Base-by-base conservation (phyloP, 2,888 invertebrate genomes). In the Eristalis intricaria region DNA sequence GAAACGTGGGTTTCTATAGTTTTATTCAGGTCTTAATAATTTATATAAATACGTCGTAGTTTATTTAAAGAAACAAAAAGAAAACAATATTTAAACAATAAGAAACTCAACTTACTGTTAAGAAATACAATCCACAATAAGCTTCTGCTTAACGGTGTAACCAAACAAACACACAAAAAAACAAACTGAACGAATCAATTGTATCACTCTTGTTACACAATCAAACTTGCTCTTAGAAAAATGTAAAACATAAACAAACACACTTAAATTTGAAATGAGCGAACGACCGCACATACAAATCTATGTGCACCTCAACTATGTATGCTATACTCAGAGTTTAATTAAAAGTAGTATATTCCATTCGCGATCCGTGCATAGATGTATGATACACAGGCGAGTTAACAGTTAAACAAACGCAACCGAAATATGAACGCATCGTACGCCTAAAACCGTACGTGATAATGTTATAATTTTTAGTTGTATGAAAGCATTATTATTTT, bases 1-100 rank as follows among this genome's bases (percentile, higher is more conserved):
- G 93, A 96, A 98, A 91, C 95, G 98, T 90, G 98, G 98, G 75
- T 95, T 98, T 88, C 98, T 98, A 93, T 97, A 95, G 91, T 88
- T 81, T 58, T 50, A 64, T 38, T 63, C 65, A 60, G 43, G 70
- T 38, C 83, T 74, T 32, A 70, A 79, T 82, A 69, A 58, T 40
- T 66, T 83, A 79, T 60, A 60, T 60, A 60, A 10, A 22, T 60
- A 60, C 63, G 60, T 29, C 60, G 35, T 81, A 85, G 81, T 60
- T 43, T 81, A 75, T 77, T 69, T 82, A 56, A 66, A 82, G 19
- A 50, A 50, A 50, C 7, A 73, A 40, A 56, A 61, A 58, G 70
- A 60, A 11, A 71, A 26, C 2, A 26, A 26, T 75, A 82, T 50
- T 81, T 76, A 76, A 84, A 80, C 35, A 40, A 71, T 77, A 77